Percentiles rank a stretch among this genome's conserved stretches.
Evolutionary conservation across 2,113 vertebrate genomes (phyloP).

Genomic region (Percopsis transmontana): DNA sequence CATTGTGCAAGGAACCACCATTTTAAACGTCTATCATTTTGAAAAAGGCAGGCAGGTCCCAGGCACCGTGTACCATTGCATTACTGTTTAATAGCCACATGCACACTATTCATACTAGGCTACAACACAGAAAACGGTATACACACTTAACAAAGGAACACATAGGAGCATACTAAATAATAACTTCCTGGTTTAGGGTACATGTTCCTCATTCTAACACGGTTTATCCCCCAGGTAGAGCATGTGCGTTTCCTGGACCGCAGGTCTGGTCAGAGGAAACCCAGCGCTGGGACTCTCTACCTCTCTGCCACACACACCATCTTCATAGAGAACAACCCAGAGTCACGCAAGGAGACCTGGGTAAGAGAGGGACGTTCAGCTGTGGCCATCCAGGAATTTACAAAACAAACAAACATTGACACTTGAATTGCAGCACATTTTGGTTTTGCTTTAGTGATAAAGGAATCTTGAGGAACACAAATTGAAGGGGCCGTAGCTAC

Average conservation of each 20-base stretch:
- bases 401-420: not conserved
- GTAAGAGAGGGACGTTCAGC: slow-evolving; percentile 68
- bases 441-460: not conserved
- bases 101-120: not conserved
- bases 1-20: slow-evolving; percentile 16
- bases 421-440: not conserved
- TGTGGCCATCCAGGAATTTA: not conserved
- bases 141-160: no score
- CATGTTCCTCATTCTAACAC: no score
- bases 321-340: slow-evolving; percentile 91
- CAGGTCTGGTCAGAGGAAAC: slow-evolving; percentile 82
- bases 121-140: no score
- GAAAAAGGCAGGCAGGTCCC: not conserved
- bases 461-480: no score
- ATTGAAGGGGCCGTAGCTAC: no score
- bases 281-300: slow-evolving; percentile 87
- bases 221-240: slow-evolving; percentile 83
- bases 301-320: slow-evolving; percentile 95
- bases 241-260: slow-evolving; percentile 90
- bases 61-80: not conserved
- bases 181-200: no score
- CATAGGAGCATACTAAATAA: no score
- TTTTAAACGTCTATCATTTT: slow-evolving; percentile 11
- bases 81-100: not conserved
- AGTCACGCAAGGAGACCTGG: slow-evolving; percentile 94